Conservation (phyloP, 2,888 invertebrate genomes). For the Caenorhabditis japonica region DNA sequence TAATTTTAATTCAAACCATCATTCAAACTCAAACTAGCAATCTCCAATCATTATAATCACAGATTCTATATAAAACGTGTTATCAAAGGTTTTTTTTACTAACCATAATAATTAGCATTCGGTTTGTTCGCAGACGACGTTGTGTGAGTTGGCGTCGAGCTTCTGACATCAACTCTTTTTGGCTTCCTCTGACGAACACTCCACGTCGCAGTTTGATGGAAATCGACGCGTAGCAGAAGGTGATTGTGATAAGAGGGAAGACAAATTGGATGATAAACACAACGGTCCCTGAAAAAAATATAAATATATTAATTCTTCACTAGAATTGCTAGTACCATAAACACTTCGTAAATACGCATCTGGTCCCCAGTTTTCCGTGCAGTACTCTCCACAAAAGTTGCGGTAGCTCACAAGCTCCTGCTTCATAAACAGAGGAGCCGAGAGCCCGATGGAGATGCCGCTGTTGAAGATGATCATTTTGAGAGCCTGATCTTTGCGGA, state of each 20-base stretch:
- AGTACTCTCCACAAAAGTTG: slow-evolving; percentile 68
- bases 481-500: slow-evolving; percentile 70
- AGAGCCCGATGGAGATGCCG: slow-evolving; percentile 65
- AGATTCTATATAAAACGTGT: neutral
- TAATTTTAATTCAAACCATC: neutral
- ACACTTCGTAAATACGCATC: slow-evolving; percentile 51
- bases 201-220: slow-evolving; percentile 69
- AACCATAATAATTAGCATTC: slow-evolving; percentile 97
- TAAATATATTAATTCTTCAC: neutral
- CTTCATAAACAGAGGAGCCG: slow-evolving; percentile 72
- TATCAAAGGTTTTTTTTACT: too few species aligned
- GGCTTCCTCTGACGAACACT: slow-evolving; percentile 63
- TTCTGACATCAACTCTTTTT: slow-evolving; percentile 65
- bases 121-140: slow-evolving; percentile 91
- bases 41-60: neutral
- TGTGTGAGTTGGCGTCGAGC: slow-evolving; percentile 79
- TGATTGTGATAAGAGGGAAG: slow-evolving; percentile 72
- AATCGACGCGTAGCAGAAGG: slow-evolving; percentile 74
- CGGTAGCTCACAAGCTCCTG: slow-evolving; percentile 55
- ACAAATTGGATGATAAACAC: slow-evolving; percentile 75
- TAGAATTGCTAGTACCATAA: too few species aligned
- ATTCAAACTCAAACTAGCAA: neutral
- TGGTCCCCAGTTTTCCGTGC: slow-evolving; percentile 73
- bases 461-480: slow-evolving; percentile 70
- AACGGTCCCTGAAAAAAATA: slow-evolving; percentile 64